Evolutionary conservation across 2,797 vertebrate genomes (phyloP).

Genomic region (Schizothorax lantsangensis): DNA sequence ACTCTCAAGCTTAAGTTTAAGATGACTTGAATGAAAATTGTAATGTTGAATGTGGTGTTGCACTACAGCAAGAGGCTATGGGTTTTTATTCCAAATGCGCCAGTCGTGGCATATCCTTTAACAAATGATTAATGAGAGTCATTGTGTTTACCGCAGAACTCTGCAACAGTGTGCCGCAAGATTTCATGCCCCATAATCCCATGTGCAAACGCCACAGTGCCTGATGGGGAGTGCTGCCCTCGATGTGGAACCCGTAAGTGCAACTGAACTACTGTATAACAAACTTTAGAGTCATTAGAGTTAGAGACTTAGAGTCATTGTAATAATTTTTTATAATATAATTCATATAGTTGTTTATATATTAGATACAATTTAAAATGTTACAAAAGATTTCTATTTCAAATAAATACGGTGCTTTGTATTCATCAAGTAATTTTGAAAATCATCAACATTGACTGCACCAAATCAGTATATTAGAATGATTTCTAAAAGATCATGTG

Average conservation of each 20-base stretch:
- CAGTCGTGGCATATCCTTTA: background rate
- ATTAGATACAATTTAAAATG: background rate
- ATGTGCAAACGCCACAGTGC: slow-evolving; percentile 88
- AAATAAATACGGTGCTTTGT: slow-evolving; percentile 33
- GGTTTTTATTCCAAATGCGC: background rate
- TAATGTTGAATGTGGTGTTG: background rate
- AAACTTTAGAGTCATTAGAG: background rate
- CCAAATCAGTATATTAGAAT: background rate
- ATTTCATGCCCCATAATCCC: slow-evolving; percentile 89
- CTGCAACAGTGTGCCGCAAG: slow-evolving; percentile 87
- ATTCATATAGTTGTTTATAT: background rate
- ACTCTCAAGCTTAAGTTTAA: background rate
- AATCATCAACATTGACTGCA: background rate
- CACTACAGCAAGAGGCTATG: background rate
- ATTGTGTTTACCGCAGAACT: slow-evolving; percentile 76
- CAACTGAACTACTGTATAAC: slow-evolving; percentile 30
- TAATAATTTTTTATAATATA: background rate
- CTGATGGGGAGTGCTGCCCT: slow-evolving; percentile 91
- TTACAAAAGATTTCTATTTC: background rate
- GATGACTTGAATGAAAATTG: slow-evolving; percentile 4
- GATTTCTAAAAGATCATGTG: background rate
- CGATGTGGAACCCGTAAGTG: slow-evolving; percentile 86
- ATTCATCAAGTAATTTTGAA: background rate
- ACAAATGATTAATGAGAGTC: slow-evolving; percentile 28
- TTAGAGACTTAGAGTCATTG: no score